Base-by-base conservation (phyloP, 2,888 invertebrate species). In the Aleiodes alternator region DNA sequence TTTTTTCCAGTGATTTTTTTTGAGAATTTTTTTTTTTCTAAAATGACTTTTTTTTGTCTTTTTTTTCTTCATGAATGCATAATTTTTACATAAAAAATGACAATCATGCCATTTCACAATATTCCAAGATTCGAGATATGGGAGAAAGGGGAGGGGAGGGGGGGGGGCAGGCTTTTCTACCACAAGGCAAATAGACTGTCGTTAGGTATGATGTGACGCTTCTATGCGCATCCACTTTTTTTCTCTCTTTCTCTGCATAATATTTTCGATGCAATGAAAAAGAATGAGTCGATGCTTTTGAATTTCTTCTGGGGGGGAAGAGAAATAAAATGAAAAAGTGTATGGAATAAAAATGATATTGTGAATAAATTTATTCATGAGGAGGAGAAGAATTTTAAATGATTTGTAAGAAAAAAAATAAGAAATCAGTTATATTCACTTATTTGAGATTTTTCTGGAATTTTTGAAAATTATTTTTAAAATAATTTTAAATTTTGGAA, bases 81-180 rank as follows among this genome's bases (percentile, higher is more conserved):
- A 79, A 78, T 77, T 79, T 81, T 76, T 79, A 80, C 78, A 80
- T 80, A 81, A 81, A 80, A 76, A 77, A 75, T 75, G 79, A 80
- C 70, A 77, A 77, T 79, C 78, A 77, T 76, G 72, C 71, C 73
- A 16, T 16, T n/a, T 53, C 16, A 16, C 53, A 53, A 53, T 53
- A 53, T 53, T 16, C 53, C 3, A 6, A 43, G 2, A 43, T 43
- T 43, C 43, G 11, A 43, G 43, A 43, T 7, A 43, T 9, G 4
- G 43, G 43, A 43, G n/a, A 43, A 8, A 43, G 43, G 43, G 43
- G 9, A 9, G 43, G 43, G 9, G 34, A 34, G 34, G 23, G 23
- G 23, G 43, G 9, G 1, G 0, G 34, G 3, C 34, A 43, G 43
- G 43, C 43, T 43, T 43, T 43, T 43, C 43, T 43, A 34, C 34